Evolutionary conservation across 23 tunicate genomes (phyloP), one percentile per base, ranked within the genome.

Genomic region (Ciona savignyi): DNA sequence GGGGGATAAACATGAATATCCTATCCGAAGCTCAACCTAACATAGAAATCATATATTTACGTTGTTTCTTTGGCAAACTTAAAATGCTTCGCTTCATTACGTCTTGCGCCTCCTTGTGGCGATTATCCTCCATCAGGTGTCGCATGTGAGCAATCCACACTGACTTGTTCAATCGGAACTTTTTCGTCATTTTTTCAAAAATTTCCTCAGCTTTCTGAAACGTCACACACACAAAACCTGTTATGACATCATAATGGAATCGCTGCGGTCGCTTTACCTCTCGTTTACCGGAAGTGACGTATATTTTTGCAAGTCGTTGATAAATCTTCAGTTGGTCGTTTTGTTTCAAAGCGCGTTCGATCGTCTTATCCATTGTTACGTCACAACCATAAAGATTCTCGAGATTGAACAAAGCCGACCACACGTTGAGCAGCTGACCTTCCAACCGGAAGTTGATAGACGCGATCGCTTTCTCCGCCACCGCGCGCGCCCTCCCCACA

Each of bases 291-390:
- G 81, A 42, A 25, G 65, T 77, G 11, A 63, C 67, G 80, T 71
- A 82, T 25, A 74, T 78, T 28, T 74, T 67, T 1, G 62, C 77
- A 67, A 88, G 71, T 9, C 78, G 96, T 23, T 35, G 48, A 0
- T 76, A 29, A 23, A 88, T 81, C 62, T 88, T 88, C 72, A 81
- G 71, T 23, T 80, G 96, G 24, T 88, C 96, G 83, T 88, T 88
- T 23, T 78, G 89, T 62, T 73, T 62, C 56, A 77, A 26, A 20
- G 96, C 96, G 63, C 81, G 74, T 2, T 35, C 65, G 23, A 88
- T 49, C 23, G 77, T 71, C 35, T 78, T 34, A 25, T 83, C 75
- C 81, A 92, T 23, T 0, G 84, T 65, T 71, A 74, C 80, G 51
- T 85, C 86, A 72, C 35, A 35, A 3, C 98, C 98, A 64, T 80